Base-by-base conservation (phyloP, 2,888 invertebrate genomes). In the Euplexia lucipara region DNA sequence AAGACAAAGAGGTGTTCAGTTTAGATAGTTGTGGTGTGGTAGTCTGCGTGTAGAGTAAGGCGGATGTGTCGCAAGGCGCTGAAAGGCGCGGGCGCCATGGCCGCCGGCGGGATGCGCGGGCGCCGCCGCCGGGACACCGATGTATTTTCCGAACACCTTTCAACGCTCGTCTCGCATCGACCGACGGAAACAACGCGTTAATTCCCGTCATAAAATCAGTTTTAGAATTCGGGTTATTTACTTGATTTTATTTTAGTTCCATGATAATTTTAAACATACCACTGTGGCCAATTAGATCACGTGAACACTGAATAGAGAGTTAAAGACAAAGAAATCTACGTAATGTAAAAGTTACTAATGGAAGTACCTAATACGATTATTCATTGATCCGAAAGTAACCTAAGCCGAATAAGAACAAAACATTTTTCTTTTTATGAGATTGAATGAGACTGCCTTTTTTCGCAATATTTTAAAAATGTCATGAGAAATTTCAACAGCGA, bases 141-240 rank as follows among this genome's bases (percentile, higher is more conserved):
- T 92, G 92, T 94, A 93, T 94, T 94, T 93, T 92, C 91, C 92
- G 91, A 92, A 88, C 94, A 92, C 93, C 94, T 95, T 94, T 95
- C 95, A 94, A 90, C 94, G 92, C 94, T 90, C 92, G 90, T 92
- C 94, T 91, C 94, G 90, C 93, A 93, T 93, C 94, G 90, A 91
- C 92, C 93, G 94, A 92, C 95, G 95, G 95, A 95, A 95, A 95
- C 94, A 94, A 95, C 94, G 91, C 94, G 95, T 95, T 95, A 95
- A 95, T 95, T 95, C 95, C 93, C 94, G 94, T 95, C 95, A 94
- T 95, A 95, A 95, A 95, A 95, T 95, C 95, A 91, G 91, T 93
- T 95, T 95, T 94, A 95, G 95, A 94, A 95, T 94, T 93, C 93
- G 92, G 94, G 93, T 94, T 94, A 94, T 95, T 95, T 95, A 94